Evolutionary conservation across 2,113 vertebrate species (phyloP), one percentile per base, ranked within the genome.

Genomic region (Gobiocypris rarus): DNA sequence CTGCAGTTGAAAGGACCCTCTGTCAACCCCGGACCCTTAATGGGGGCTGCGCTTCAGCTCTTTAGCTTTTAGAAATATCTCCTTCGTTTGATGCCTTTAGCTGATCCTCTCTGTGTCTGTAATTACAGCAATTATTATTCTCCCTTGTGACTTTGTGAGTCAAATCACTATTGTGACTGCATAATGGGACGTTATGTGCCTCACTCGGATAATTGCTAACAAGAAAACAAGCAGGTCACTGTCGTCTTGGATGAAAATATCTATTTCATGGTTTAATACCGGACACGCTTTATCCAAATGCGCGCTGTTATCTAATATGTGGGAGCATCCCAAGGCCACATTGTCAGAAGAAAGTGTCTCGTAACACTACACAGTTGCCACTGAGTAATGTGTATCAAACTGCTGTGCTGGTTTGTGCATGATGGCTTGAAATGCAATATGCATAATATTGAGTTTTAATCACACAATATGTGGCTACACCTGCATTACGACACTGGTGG

Each of bases 1-100:
- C 50, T 75, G 75, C 43, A 22, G 19, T 41, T 84, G 28, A 89
- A 87, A 73, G 77, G 81, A n/a, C 56, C 38, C 81, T 82, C 81
- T 87, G 86, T 87, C 56, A 74, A 26, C 48, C 31, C 26, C 34
- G 5, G n/a, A 63, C 81, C 77, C 58, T 50, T 76, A 74, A 79
- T 31, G 34, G 26, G 82, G 50, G 5, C 34, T 74, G 48, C 43
- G 61, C 76, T 43, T 54, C 45, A 63, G 80, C 61, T 83, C 61
- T 82, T 84, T 75, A 67, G 54, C 65, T 77, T n/a, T 13, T 14
- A 67, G 13, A 61, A 73, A 58, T 22, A 15, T 71, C 65, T 41
- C 34, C 9, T 43, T 22, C 3, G 14, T 73, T 81, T 86, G 71
- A 67, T 86, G 52, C 76, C 75, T 41, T 41, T 45, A 65, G 63